Percentiles rank a stretch among this genome's conserved stretches.
Conservation (phyloP, 2,888 invertebrate genomes). For the Tachystola acroxantha region DNA sequence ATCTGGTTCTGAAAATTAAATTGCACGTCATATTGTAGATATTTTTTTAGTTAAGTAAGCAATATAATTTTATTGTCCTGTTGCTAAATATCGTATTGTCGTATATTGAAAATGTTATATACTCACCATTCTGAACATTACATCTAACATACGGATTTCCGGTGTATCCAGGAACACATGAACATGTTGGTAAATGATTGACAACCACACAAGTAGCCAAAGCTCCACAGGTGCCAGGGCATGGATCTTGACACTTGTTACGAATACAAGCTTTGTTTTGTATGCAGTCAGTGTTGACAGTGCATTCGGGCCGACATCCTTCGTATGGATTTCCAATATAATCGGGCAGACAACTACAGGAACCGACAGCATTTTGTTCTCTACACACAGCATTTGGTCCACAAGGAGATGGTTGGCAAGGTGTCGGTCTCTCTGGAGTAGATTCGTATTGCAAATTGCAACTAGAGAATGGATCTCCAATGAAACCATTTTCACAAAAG, state of each 20-base stretch:
- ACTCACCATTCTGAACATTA: constrained; percentile 49
- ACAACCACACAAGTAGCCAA: constrained; percentile 85
- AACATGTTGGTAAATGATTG: constrained; percentile 83
- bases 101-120: not conserved
- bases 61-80: too few species aligned
- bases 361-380: constrained; percentile 77
- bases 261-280: constrained; percentile 84
- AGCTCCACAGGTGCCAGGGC: constrained; percentile 86
- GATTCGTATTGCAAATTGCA: constrained; percentile 69
- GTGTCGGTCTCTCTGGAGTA: constrained; percentile 64
- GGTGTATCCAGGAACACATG: constrained; percentile 81
- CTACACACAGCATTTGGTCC: constrained; percentile 81
- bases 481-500: constrained; percentile 81
- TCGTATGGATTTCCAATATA: constrained; percentile 89
- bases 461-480: constrained; percentile 83
- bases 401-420: constrained; percentile 80
- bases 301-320: constrained; percentile 87
- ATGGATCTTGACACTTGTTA: constrained; percentile 87
- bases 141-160: constrained; percentile 87
- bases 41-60: too few species aligned
- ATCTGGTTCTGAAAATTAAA: constrained; percentile 44
- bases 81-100: too few species aligned
- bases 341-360: constrained; percentile 84
- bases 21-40: too few species aligned
- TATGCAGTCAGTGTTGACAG: constrained; percentile 84